A percentile compares a stretch with the other conserved stretches of the same genome.
phyloP scores from a whole-genome alignment of 2,888 invertebrate species.

The Mylabris sibirica region DNA sequence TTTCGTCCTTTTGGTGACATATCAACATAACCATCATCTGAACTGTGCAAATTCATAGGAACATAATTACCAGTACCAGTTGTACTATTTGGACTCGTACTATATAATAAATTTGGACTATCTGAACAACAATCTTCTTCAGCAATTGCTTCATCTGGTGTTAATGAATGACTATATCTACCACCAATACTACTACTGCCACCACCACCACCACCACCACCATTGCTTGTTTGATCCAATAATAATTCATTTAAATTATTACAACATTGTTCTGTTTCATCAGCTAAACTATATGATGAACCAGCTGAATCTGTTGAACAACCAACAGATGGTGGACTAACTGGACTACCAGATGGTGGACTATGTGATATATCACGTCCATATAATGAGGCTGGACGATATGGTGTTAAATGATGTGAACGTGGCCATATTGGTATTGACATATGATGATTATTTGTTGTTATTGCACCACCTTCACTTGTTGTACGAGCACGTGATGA shows the following conservation, averaged over 20 bases:
- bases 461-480: constrained; percentile 64
- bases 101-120: constrained; percentile 44
- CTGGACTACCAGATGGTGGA: constrained; percentile 66
- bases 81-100: constrained; percentile 36
- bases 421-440: constrained; percentile 47
- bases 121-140: constrained; percentile 67
- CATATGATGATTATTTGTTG: constrained; percentile 31
- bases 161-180: constrained; percentile 65
- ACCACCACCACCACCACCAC: constrained; percentile 40
- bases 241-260: constrained; percentile 10
- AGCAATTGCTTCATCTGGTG: constrained; percentile 71
- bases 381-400: constrained; percentile 61
- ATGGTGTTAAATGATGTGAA: constrained; percentile 59
- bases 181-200: constrained; percentile 18
- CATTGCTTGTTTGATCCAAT: not conserved
- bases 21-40: constrained; percentile 66
- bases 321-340: constrained; percentile 68
- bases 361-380: constrained; percentile 58
- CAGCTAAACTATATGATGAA: constrained; percentile 73
- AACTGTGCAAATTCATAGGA: constrained; percentile 72
- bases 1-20: constrained; percentile 61
- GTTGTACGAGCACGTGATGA: constrained; percentile 75
- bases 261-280: constrained; percentile 63
- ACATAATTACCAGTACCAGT: constrained; percentile 62
- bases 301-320: constrained; percentile 73